Base-by-base conservation (phyloP, 2,888 invertebrate species). In the Drosophila flavopinicola region DNA sequence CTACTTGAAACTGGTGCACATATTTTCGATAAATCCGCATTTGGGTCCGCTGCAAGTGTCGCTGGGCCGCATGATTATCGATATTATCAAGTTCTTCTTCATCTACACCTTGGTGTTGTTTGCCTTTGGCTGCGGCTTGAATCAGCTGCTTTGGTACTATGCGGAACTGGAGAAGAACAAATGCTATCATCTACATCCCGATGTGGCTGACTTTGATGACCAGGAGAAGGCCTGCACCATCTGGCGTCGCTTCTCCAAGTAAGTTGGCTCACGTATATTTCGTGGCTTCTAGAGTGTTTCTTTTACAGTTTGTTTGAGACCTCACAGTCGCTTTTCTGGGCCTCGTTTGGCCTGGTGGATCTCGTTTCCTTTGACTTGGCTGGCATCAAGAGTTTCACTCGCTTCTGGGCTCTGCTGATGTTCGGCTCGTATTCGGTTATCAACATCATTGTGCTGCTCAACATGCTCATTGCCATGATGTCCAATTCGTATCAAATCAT, bases 381-480 rank as follows among this genome's bases (percentile, higher is more conserved):
- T 5, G 98, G 99, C 66, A 97, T 98, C 87, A 99, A 99, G 92
- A 96, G 96, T 79, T 98, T 98, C 91, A 99, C 99, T 0, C 94
- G 97, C 87, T 99, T 97, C 92, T 99, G 96, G 98, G 98, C 98
- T 0, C 93, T 99, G 52, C 93, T 99, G 3, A 98, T 99, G 95
- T 99, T 99, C 90, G 99, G 99, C 35, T 97, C 97, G 4, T 99
- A 99, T 92, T 98, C 98, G 57, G 98, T 97, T 66, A 99, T 99
- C 91, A 98, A 98, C 90, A 96, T 99, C 71, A 98, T 99, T 80
- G 99, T 99, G 0, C 93, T 99, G 23, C 94, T 99, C 67, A 99
- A 99, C 92, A 97, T 99, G 95, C 94, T 99, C 33, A 99, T 99
- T 90, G 99, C 99, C 88, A 99, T 99, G 99, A 99, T 99, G 98